Percentiles rank a stretch among this genome's conserved stretches.
Conservation (phyloP, 2,888 invertebrate species). For the Meliscaeva auricollis region DNA sequence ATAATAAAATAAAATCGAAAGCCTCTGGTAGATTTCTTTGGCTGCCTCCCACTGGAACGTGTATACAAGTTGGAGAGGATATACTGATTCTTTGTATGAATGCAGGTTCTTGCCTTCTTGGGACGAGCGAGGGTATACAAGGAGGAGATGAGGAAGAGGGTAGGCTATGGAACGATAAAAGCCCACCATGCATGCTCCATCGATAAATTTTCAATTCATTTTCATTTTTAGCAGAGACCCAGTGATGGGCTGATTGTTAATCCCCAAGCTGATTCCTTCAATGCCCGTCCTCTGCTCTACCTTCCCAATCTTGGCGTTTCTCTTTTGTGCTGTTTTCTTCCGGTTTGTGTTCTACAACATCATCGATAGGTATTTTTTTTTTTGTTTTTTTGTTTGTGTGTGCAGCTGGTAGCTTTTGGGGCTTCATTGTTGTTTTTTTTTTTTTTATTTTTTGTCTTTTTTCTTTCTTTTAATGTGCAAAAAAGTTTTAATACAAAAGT, state of each 20-base stretch:
- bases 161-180: background rate
- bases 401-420: constrained; percentile 72
- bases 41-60: constrained; percentile 55
- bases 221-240: constrained; percentile 31
- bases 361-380: constrained; percentile 40
- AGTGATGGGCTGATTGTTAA: constrained; percentile 45
- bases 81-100: background rate
- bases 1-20: constrained; percentile 41
- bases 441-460: no score
- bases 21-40: constrained; percentile 45
- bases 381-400: constrained; percentile 53
- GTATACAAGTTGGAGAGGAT: background rate
- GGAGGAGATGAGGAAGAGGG: no score
- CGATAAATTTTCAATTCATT: constrained; percentile 66
- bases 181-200: constrained; percentile 31
- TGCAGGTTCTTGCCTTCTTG: background rate
- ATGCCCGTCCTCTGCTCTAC: background rate
- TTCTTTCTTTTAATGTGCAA: constrained; percentile 42
- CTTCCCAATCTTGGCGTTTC: constrained; percentile 8
- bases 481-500: constrained; percentile 43
- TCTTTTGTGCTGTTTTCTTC: constrained; percentile 69
- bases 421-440: constrained; percentile 63
- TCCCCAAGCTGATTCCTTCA: background rate
- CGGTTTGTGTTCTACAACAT: constrained; percentile 67
- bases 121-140: background rate